Conservation (phyloP, 2,888 invertebrate species). For the Zygothrica quintamaculata region DNA sequence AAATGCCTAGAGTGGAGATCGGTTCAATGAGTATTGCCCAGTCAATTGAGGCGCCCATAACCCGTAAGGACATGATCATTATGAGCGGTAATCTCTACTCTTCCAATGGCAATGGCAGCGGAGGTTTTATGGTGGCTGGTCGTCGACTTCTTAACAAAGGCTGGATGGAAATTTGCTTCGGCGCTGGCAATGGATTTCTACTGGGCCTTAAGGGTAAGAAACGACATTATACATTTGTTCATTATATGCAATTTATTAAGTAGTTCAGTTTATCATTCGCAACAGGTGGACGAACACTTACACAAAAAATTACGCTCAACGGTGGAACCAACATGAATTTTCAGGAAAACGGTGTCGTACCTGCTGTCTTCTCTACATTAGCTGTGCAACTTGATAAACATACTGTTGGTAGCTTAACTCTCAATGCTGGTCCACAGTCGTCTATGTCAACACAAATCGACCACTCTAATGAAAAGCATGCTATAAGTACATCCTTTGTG, state of each 20-base stretch:
- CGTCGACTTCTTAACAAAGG: conserved; percentile 92
- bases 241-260: conserved; percentile 7
- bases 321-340: conserved; percentile 91
- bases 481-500: conserved; percentile 90
- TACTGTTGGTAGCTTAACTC: conserved; percentile 94
- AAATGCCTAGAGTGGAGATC: conserved; percentile 91
- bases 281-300: conserved; percentile 75
- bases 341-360: conserved; percentile 90
- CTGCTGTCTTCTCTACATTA: conserved; percentile 91
- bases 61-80: conserved; percentile 92
- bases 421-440: conserved; percentile 89
- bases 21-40: conserved; percentile 97
- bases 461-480: conserved; percentile 89
- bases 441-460: conserved; percentile 93
- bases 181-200: conserved; percentile 93
- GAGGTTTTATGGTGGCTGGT: conserved; percentile 90
- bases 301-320: conserved; percentile 85
- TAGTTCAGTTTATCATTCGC: conserved; percentile 21
- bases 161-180: conserved; percentile 94
- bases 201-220: conserved; percentile 88
- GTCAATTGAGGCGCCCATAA: conserved; percentile 96
- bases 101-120: conserved; percentile 92
- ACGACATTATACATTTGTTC: background rate
- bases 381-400: conserved; percentile 94
- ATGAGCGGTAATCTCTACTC: conserved; percentile 93